These are phyloP conservation scores for Rhopalosiphum maidis DNA, from an alignment of 1,140 invertebrate genomes.

Conservation along the genomic window DNA sequence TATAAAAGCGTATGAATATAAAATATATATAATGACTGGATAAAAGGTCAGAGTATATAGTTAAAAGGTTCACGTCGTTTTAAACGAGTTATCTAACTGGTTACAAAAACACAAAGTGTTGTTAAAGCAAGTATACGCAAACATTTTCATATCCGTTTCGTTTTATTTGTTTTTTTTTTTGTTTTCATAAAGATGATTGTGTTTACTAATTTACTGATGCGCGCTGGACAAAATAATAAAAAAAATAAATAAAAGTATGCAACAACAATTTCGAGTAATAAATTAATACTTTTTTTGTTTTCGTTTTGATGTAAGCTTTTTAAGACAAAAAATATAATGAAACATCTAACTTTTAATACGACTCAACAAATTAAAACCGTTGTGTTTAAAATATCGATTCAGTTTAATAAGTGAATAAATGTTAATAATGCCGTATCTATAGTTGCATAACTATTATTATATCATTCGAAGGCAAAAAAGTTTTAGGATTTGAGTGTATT, in stretches of 20 bases:
- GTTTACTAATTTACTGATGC: background rate
- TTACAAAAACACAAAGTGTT: background rate
- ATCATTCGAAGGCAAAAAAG: background rate
- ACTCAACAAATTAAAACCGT: too few relatives aligned
- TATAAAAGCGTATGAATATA: background rate
- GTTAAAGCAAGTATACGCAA: background rate
- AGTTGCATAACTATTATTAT: too few relatives aligned
- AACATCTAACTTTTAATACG: background rate
- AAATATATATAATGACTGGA: background rate
- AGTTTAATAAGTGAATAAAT: too few relatives aligned
- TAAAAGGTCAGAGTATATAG: background rate
- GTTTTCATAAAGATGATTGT: background rate
- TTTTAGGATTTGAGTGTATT: background rate
- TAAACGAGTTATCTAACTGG: background rate
- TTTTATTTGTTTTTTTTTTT: background rate
- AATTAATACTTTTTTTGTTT: too few relatives aligned
- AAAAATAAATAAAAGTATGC: background rate
- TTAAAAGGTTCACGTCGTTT: background rate
- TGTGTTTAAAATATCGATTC: too few relatives aligned
- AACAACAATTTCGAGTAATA: background rate
- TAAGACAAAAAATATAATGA: background rate
- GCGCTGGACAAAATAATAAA: background rate
- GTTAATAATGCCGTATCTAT: too few relatives aligned
- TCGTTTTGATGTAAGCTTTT: background rate
- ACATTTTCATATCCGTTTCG: background rate